Evolutionary conservation across 2,113 vertebrate species (phyloP), one percentile per base, ranked within the genome.

Genomic region (Setophaga coronata): DNA sequence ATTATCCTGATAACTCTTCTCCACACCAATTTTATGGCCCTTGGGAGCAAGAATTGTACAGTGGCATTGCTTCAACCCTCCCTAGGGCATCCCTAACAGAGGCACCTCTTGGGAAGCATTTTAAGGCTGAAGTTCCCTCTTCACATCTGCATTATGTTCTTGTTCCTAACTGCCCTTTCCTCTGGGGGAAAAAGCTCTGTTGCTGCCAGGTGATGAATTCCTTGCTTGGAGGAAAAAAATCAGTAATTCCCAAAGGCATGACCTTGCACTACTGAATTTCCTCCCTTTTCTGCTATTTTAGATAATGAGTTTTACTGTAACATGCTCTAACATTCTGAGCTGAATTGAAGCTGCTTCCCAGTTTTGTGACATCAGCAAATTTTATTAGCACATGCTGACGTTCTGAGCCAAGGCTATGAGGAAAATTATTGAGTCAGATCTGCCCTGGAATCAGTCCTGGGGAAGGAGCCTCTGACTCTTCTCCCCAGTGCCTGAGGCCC

Each of bases 351-450:
- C 71, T 71, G 18, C 34, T 81, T 89, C 80, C 60, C 69, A 51
- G 34, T 83, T 95, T 36, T 92, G 82, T 90, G 76, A 87, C 86
- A 81, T 62, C 89, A 86, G 50, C 58, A 86, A 34, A 61, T 90
- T 73, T 58, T 70, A 81, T 89, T 89, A 95, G 67, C 47, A 40
- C 34, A 31, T 28, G 56, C 33, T 81, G 80, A 89, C 0, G 1
- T 83, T 86, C 80, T 73, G 64, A 83, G 79, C 56, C 71, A 77
- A 81, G 36, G 45, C 42, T 54, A 5, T 33, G n/a, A 95, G 71
- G 87, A 56, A 93, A 95, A 58, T 54, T 38, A 60, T 23, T 56
- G 54, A 94, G 40, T 56, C 78, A 92, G 64, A 58, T 56, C 42
- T 56, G 42, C 73, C 47, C 47, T 86, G 82, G 82, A 73, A 95